Base-by-base conservation (phyloP, 1,140 invertebrate species). In the Solenopsis invicta region DNA sequence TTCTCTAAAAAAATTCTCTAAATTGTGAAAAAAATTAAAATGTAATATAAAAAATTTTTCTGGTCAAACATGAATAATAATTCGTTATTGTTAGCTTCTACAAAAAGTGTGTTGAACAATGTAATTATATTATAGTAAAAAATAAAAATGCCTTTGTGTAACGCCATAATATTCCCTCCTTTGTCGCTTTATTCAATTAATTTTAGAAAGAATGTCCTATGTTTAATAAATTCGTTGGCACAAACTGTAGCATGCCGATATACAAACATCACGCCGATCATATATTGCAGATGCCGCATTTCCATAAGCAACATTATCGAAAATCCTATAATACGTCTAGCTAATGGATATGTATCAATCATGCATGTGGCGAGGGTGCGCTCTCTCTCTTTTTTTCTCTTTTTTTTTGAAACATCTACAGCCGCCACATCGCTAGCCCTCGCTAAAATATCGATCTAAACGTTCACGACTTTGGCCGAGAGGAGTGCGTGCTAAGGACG, bases 301-400 rank as follows among this genome's bases (percentile, higher is more conserved):
- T 82, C 41, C 67, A 74, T 59, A 48, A 82, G 78, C 52, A 72
- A 82, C 37, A 74, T 74, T 82, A 82, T 82, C 24, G 80, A 82
- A 82, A 82, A 74, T 82, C 37, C 52, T 59, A 74, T 61, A 82
- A 59, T 16, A 18, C 52, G 48, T 82, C 59, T 45, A 37, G 24
- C 80, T 74, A 82, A 82, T 61, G 52, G 37, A 41, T 61, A 74
- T 74, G 50, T 82, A 82, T 82, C 80, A 74, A 82, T 82, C 80
- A 74, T 82, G 37, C 24, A 34, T 34, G 24, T 24, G 52, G 67
- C 12, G 50, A 6, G 8, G 9, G 4, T 1, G 10, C 10, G 9
- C 9, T 13, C 18, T 10, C 16, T 41, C 69, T 74, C 66, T 59
- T 45, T 10, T 13, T 21, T 3, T 59, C 72, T 74, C 74, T 74